Evolutionary conservation across 1,140 invertebrate genomes (phyloP).

Genomic region (Theocolax elegans): DNA sequence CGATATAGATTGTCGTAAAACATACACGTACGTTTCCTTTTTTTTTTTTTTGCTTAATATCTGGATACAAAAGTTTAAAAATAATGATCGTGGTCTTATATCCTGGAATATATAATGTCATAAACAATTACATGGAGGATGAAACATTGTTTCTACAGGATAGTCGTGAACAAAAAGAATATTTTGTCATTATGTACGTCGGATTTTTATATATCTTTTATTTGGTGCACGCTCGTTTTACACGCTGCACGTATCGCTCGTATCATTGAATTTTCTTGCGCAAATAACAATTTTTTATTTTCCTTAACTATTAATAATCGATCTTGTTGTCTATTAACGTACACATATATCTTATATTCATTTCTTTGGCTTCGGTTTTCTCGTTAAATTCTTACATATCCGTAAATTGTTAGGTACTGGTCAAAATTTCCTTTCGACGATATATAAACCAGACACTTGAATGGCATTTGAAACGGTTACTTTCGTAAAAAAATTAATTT

Average conservation of each 20-base stretch:
- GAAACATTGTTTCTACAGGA: conserved; percentile 37
- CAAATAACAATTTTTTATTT: no score
- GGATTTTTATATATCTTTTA: neutral
- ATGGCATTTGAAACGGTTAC: conserved; percentile 8
- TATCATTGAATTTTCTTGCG: neutral
- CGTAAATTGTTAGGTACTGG: conserved; percentile 6
- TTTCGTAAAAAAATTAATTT: neutral
- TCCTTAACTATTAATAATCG: conserved; percentile 2
- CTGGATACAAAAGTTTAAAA: no score
- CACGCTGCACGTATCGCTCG: no score
- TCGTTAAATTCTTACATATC: conserved; percentile 19
- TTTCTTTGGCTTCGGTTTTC: neutral
- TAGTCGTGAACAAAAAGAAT: conserved; percentile 26
- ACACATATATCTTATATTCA: conserved; percentile 16
- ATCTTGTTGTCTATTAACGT: neutral
- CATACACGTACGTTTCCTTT: no score
- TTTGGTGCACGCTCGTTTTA: neutral
- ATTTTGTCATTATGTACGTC: conserved; percentile 1
- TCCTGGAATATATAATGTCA: no score
- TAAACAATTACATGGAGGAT: neutral
- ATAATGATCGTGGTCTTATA: no score
- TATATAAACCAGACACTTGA: conserved; percentile 12
- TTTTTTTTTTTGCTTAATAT: no score
- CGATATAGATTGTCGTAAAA: no score
- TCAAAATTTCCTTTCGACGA: conserved; percentile 13